These are phyloP conservation scores for Aphidoletes aphidimyza DNA, from an alignment of 2,888 invertebrate genomes.

Conservation along the genomic window DNA sequence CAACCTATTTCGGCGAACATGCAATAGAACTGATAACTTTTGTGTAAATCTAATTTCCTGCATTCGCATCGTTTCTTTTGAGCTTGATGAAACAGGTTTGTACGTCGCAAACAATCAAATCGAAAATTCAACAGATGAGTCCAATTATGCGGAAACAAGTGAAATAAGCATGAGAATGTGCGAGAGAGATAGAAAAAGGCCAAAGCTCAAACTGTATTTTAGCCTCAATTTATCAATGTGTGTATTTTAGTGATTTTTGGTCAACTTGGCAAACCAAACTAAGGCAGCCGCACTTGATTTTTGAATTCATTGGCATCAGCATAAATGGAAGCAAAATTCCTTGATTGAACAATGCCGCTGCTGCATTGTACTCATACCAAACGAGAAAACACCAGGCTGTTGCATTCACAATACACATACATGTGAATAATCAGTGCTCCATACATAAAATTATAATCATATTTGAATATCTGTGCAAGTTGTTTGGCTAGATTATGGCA, in stretches of 20 bases:
- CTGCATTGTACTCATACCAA: not conserved
- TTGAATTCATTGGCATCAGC: not conserved
- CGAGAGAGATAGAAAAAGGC: not conserved
- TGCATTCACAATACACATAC: constrained; percentile 12
- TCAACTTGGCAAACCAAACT: too few species aligned
- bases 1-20: not conserved
- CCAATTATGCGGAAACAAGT: constrained; percentile 20
- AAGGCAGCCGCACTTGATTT: not conserved
- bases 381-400: not conserved
- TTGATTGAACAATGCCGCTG: not conserved
- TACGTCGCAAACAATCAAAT: constrained; percentile 16
- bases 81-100: not conserved
- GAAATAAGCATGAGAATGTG: not conserved
- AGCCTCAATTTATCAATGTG: not conserved
- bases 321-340: not conserved
- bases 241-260: too few species aligned
- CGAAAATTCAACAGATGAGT: constrained; percentile 18
- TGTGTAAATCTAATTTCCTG: not conserved
- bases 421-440: too few species aligned
- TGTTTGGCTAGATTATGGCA: not conserved
- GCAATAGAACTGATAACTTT: not conserved
- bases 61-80: not conserved
- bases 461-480: too few species aligned
- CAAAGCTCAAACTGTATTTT: not conserved
- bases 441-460: too few species aligned